phyloP scores from a whole-genome alignment of 2,888 invertebrate species.

The Loripinus fragilis region DNA sequence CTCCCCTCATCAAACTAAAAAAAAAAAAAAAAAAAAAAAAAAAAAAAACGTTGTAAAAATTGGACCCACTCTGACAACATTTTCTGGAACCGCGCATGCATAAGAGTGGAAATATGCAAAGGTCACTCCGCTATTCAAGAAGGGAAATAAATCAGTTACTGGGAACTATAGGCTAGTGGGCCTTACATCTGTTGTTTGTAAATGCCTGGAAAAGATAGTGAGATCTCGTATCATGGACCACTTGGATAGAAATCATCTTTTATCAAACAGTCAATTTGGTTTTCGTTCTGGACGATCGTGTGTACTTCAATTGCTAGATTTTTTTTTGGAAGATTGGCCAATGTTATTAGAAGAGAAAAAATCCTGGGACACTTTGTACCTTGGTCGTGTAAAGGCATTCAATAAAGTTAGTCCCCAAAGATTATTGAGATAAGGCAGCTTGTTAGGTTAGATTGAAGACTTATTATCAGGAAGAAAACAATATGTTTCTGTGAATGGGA shows the following conservation, averaged over 20 bases:
- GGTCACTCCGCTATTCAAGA: slow-evolving; percentile 2
- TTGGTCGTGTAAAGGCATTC: slow-evolving; percentile 38
- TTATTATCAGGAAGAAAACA: slow-evolving; percentile 18
- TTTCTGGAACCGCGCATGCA: not conserved
- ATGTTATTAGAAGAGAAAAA: slow-evolving; percentile 20
- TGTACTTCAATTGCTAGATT: slow-evolving; percentile 27
- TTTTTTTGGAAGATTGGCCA: slow-evolving; percentile 40
- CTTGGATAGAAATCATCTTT: slow-evolving; percentile 11
- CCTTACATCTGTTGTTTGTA: too few relatives aligned
- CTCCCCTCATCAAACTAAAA: too few relatives aligned
- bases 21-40: too few relatives aligned
- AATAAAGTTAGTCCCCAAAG: slow-evolving; percentile 26
- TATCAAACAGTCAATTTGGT: slow-evolving; percentile 32
- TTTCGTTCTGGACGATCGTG: slow-evolving; percentile 35
- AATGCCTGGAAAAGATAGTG: not conserved
- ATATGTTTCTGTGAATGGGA: slow-evolving; percentile 30
- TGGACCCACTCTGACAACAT: too few relatives aligned
- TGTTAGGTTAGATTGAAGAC: slow-evolving; percentile 16
- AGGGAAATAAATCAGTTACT: too few relatives aligned
- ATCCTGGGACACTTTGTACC: slow-evolving; percentile 22
- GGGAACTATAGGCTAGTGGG: too few relatives aligned
- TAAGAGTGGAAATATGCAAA: slow-evolving; percentile 15
- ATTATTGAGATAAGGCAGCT: slow-evolving; percentile 16
- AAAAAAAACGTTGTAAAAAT: too few relatives aligned
- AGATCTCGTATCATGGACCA: slow-evolving; percentile 1